Evolutionary conservation across 1,140 invertebrate species (phyloP), one percentile per base, ranked within the genome.

Genomic region (Macrostomum lignano): DNA sequence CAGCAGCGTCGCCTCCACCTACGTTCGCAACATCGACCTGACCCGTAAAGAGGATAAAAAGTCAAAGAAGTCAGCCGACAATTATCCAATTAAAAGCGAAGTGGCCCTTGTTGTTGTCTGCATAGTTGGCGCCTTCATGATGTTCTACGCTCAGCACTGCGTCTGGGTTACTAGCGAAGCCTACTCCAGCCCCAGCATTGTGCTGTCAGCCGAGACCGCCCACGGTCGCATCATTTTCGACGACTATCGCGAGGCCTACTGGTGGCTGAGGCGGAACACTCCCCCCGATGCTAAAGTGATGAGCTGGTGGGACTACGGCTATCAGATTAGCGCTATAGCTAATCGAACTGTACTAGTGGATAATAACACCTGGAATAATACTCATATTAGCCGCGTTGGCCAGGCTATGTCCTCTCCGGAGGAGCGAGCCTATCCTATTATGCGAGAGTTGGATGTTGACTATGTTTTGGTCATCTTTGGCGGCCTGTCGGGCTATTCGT

Each of bases 221-320:
- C 81, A 91, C 52, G 82, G 82, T 10, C 74, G 76, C 3, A 61
- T 91, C 49, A 91, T 93, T 43, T 86, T 91, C 56, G 84, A 93
- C 58, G 79, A 93, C 61, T 93, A 93, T 57, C 13, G 86, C 43
- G 86, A 94, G 62, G 81, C 82, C 14, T 93, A 93, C 60, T 86
- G 81, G 47, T 91, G 86, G 84, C 63, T 94, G 33, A 69, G 79
- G 51, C 82, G 86, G 69, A 94, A 94, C 51, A 94, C 86, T 10
- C 72, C 78, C 7, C 53, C 58, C 71, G 71, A 88, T 61, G 72
- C 82, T 3, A 75, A 78, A 59, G 71, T 94, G 23, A 94, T 94
- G 86, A 88, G 79, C 2, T 93, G 86, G 86, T 94, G 86, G 86
- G 86, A 94, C 70, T 94, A 94, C 60, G 86, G 86, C 4, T 94